These are phyloP conservation scores for Norana najaformis DNA, from an alignment of 2,888 invertebrate genomes.

Conservation along the genomic window DNA sequence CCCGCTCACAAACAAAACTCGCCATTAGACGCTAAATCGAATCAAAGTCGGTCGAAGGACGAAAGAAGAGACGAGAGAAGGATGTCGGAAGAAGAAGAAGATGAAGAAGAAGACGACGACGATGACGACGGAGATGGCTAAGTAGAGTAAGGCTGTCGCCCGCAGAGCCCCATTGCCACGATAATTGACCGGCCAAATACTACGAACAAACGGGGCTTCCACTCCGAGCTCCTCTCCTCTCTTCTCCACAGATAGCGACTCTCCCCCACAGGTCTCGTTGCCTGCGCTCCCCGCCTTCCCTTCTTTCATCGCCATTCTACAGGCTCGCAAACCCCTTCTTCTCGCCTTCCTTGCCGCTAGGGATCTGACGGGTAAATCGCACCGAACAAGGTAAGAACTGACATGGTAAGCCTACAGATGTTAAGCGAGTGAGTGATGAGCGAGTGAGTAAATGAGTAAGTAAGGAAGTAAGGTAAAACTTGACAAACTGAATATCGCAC, in stretches of 20 bases:
- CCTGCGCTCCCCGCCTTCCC: not conserved
- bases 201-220: slow-evolving; percentile 7
- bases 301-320: not conserved
- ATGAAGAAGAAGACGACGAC: not conserved
- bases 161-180: not conserved
- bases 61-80: not conserved
- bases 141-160: not conserved
- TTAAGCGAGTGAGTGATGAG: not conserved
- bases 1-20: not conserved
- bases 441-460: too few relatives aligned
- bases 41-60: not conserved
- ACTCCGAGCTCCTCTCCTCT: not conserved
- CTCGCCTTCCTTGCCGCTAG: not conserved
- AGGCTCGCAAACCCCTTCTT: not conserved
- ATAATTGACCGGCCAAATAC: slow-evolving; percentile 9
- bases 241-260: not conserved
- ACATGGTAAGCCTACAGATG: not conserved
- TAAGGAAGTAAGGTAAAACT: too few relatives aligned
- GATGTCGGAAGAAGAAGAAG: not conserved
- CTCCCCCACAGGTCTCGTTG: not conserved
- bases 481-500: too few relatives aligned
- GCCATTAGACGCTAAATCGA: not conserved
- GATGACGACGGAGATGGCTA: not conserved
- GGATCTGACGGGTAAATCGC: not conserved
- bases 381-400: not conserved